Evolutionary conservation across 1,140 invertebrate genomes (phyloP), one percentile per base, ranked within the genome.

Genomic region (Tetramorium alpestre): DNA sequence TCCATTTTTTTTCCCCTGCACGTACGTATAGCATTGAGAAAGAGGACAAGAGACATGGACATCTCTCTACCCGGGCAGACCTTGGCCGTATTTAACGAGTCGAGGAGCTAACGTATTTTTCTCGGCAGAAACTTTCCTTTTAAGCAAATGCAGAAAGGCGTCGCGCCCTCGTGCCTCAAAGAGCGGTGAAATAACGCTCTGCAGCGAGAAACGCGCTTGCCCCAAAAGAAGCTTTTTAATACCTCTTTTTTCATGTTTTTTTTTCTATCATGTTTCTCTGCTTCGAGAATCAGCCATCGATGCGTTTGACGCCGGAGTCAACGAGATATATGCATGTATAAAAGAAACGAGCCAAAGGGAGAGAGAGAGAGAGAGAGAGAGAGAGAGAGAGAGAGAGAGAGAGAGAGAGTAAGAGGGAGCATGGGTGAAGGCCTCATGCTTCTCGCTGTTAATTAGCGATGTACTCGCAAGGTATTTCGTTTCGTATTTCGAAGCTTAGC

Each of bases 51-150:
- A 73, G n/a, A 49, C n/a, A 73, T 13, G 54, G 25, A 73, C 47
- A 49, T 84, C 69, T 47, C 56, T 73, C 69, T 60, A n/a, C 54
- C 25, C 80, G 67, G 41, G 11, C 80, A 60, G 54, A 84, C 80
- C 80, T 84, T 84, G 80, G 80, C 80, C 80, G 80, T 84, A 84
- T 84, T 84, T 84, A 84, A 73, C 67, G 69, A 84, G 54, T 84
- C 69, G 69, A 47, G 18, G n/a, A 84, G 80, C 69, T 84, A 73
- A 73, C 80, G 67, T 82, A 82, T 72, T 58, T 84, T 69, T 84
- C 54, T 73, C 67, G 80, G 38, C 54, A 28, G 41, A 62, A 84
- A 84, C 69, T 73, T 84, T 84, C 69, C 69, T 84, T 84, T 84
- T 84, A 84, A 73, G 69, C 69, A 84, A 84, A 84, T 84, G 80